These are phyloP conservation scores for Helicoverpa armigera DNA, from an alignment of 1,140 invertebrate genomes.

Conservation along the genomic window DNA sequence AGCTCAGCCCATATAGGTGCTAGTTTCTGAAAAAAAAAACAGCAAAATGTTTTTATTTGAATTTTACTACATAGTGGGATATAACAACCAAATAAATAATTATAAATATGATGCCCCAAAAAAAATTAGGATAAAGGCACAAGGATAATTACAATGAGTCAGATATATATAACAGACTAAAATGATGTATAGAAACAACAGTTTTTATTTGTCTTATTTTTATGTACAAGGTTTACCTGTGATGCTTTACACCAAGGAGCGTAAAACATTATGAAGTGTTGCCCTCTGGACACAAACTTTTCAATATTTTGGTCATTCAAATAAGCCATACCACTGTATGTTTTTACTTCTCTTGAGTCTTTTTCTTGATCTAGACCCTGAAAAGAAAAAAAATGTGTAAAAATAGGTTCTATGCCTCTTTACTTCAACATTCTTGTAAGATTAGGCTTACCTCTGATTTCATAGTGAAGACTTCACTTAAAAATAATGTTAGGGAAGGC, in stretches of 20 bases:
- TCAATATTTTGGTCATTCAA: constrained; percentile 81
- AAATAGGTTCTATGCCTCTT: no score
- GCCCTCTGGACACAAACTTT: constrained; percentile 78
- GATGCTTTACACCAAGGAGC: constrained; percentile 79
- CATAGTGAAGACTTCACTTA: constrained; percentile 77
- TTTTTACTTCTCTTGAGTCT: constrained; percentile 70
- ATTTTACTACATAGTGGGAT: neutral
- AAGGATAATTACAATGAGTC: no score
- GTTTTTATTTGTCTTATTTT: no score
- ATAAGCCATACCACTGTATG: constrained; percentile 77
- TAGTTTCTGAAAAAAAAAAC: constrained; percentile 65
- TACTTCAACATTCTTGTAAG: no score
- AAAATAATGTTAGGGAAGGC: constrained; percentile 76
- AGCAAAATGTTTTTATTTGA: neutral
- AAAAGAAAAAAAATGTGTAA: constrained; percentile 35
- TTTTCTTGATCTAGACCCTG: constrained; percentile 59
- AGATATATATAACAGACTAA: no score
- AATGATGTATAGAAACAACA: no score
- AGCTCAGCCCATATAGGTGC: constrained; percentile 77
- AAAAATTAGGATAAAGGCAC: no score
- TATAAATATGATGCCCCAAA: no score
- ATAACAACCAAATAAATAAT: no score
- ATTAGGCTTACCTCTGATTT: constrained; percentile 67
- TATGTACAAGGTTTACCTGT: no score
- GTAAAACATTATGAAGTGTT: constrained; percentile 83